Base-by-base conservation (phyloP, 2,888 invertebrate genomes). In the Quadroppia sp. region DNA sequence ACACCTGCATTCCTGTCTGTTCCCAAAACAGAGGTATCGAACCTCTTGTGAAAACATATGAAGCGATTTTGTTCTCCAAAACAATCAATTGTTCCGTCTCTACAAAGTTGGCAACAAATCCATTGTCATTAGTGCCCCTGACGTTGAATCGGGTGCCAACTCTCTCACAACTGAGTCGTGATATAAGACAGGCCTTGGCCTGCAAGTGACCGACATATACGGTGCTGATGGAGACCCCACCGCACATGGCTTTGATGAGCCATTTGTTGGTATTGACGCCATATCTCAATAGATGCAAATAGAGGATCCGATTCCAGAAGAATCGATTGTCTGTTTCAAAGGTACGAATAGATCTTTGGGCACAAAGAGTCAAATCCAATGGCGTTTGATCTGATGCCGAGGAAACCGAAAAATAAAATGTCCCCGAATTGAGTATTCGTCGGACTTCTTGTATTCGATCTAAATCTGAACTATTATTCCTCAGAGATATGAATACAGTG, bases 21-120 rank as follows among this genome's bases (percentile, higher is more conserved):
- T 99, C 98, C 96, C 98, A 99, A 84, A 99, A 99, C 28, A 99
- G 84, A 0, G 99, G 98, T 0, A 99, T 95, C 0, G 97, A 97
- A 0, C 99, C 99, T 79, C 98, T 87, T 0, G 94, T 94, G 84
- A 87, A 86, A 15, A 99, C 85, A 81, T 90, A 92, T 7, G 95
- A 95, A 7, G 91, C 88, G 4, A 94, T 88, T 81, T 92, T 90
- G 81, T 98, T 97, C 53, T 74, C 71, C 79, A 93, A 86, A 81
- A 89, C 91, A 79, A 94, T 90, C 20, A 95, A 92, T 86, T 99
- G 99, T 84, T 99, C 99, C 0, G 99, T 99, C 87, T 99, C 99
- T 36, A 98, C 98, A 87, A 99, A 99, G 86, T 99, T 99, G 0
- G 99, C 99, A 20, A 99, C 99, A 85, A 96, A 92, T 0, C 99